A percentile compares a stretch with the other conserved stretches of the same genome.
Conservation (phyloP, 2,888 invertebrate species). For the Ectemnius continuus region DNA sequence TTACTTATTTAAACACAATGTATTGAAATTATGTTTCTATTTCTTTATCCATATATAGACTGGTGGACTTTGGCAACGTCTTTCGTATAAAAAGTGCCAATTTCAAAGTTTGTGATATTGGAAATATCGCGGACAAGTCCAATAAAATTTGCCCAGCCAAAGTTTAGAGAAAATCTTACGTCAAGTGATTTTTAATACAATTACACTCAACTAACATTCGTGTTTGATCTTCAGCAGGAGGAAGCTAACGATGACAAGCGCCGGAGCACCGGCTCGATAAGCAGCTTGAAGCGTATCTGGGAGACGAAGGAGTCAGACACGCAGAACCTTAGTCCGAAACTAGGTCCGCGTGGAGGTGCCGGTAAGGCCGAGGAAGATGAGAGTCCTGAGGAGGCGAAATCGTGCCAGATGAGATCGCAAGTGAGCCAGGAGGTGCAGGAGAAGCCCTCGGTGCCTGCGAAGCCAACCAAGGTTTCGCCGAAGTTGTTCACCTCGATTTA, state of each 20-base stretch:
- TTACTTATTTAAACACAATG: too few relatives aligned
- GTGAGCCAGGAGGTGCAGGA: constrained; percentile 79
- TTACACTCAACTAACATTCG: too few relatives aligned
- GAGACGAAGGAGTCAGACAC: constrained; percentile 86
- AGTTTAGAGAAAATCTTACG: too few relatives aligned
- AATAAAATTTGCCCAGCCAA: too few relatives aligned
- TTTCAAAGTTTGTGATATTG: too few relatives aligned
- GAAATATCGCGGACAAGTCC: not conserved
- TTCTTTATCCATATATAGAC: constrained; percentile 8
- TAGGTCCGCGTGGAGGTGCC: constrained; percentile 70
- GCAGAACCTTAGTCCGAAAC: constrained; percentile 84
- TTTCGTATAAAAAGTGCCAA: too few relatives aligned
- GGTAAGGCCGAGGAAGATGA: constrained; percentile 67
- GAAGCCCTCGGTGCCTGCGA: constrained; percentile 80
- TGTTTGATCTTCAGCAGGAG: constrained; percentile 49
- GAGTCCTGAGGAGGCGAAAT: constrained; percentile 77
- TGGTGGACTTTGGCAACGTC: too few relatives aligned
- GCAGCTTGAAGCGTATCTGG: constrained; percentile 94
- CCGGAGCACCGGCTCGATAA: constrained; percentile 94
- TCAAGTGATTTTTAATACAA: too few relatives aligned
- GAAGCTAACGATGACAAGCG: constrained; percentile 85
- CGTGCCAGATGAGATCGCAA: constrained; percentile 76
- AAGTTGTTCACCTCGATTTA: constrained; percentile 84
- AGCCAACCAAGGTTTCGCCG: constrained; percentile 78
- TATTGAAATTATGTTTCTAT: too few relatives aligned